Percentiles rank a stretch among this genome's conserved stretches.
These are phyloP conservation scores for Hemicordylus capensis DNA, from an alignment of 2,113 vertebrate genomes.

Conservation along the genomic window DNA sequence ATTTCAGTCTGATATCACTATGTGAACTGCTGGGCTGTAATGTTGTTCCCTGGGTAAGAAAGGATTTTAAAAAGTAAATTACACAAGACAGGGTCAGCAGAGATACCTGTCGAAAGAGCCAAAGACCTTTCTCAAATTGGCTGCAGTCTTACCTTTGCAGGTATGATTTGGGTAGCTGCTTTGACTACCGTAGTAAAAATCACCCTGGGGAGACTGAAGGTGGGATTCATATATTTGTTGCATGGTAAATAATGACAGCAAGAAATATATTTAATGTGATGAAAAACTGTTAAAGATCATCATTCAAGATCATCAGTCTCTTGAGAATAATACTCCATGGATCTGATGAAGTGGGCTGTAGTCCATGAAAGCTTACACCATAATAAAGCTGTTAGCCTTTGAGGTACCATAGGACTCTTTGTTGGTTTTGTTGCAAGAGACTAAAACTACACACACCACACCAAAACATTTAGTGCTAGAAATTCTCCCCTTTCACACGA, in stretches of 20 bases:
- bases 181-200: conserved; percentile 45
- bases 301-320: too few species aligned
- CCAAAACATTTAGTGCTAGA: too few species aligned
- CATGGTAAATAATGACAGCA: conserved; percentile 40
- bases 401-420: too few species aligned
- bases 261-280: conserved; percentile 54
- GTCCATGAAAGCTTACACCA: too few species aligned
- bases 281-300: too few species aligned
- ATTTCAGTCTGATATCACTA: conserved; percentile 89
- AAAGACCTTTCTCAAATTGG: conserved; percentile 61
- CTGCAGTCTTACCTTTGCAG: conserved; percentile 51
- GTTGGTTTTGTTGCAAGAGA: too few species aligned
- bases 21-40: conserved; percentile 85
- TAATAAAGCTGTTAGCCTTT: too few species aligned
- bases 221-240: conserved; percentile 4
- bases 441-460: too few species aligned
- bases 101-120: conserved; percentile 77
- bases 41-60: conserved; percentile 79
- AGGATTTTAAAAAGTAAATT: conserved; percentile 80
- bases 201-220: conserved; percentile 41
- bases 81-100: conserved; percentile 74
- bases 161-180: conserved; percentile 11
- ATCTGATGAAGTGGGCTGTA: too few species aligned
- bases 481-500: conserved; percentile 60
- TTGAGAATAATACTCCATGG: not conserved